Conservation (phyloP, 1,140 invertebrate genomes). For the Diprion similis region DNA sequence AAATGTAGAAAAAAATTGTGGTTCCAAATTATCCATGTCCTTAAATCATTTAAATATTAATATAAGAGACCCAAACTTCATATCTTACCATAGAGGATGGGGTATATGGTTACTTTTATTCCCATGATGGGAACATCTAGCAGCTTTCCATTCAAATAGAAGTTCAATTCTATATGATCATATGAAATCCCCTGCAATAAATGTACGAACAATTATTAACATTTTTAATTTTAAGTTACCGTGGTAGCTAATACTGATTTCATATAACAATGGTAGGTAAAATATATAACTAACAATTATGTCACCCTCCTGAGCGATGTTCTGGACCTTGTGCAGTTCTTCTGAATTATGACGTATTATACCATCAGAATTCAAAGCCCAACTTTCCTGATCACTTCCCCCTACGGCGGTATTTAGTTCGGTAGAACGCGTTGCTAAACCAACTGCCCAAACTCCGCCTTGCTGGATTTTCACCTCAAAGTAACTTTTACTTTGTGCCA, state of each 20-base stretch:
- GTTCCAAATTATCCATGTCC: not conserved
- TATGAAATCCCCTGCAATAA: constrained; percentile 83
- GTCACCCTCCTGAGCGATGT: constrained; percentile 89
- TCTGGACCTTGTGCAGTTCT: constrained; percentile 76
- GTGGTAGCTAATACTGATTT: not conserved
- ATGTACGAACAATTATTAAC: constrained; percentile 30
- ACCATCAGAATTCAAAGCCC: constrained; percentile 92
- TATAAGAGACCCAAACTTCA: constrained; percentile 7
- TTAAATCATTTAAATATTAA: constrained; percentile 12
- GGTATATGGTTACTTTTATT: constrained; percentile 90
- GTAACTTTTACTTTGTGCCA: constrained; percentile 97
- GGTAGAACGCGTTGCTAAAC: constrained; percentile 86
- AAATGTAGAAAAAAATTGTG: constrained; percentile 6
- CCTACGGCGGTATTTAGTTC: constrained; percentile 84
- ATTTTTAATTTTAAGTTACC: constrained; percentile 18
- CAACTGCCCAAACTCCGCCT: constrained; percentile 93
- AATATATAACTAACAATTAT: constrained; percentile 74
- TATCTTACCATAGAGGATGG: constrained; percentile 88
- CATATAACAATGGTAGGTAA: not conserved
- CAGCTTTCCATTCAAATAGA: constrained; percentile 92
- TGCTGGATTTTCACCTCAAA: constrained; percentile 99
- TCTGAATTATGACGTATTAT: constrained; percentile 84
- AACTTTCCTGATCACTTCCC: constrained; percentile 88
- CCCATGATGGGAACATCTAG: constrained; percentile 86
- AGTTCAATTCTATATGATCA: constrained; percentile 96